Conservation (phyloP, 2,797 vertebrate species). For the Hippocampus kuda region DNA sequence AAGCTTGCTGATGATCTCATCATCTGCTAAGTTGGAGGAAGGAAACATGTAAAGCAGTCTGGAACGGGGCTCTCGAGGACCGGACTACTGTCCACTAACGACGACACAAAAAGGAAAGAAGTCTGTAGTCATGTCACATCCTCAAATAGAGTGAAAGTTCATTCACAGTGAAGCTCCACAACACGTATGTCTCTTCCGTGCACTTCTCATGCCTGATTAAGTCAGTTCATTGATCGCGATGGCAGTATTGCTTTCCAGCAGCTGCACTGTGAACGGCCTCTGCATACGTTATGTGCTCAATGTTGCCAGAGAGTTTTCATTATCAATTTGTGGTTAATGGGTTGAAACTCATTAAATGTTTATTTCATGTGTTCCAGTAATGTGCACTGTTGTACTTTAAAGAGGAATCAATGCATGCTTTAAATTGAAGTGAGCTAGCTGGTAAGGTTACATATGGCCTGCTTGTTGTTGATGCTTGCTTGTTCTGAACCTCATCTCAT, state of each 20-base stretch:
- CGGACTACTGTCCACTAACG: neutral
- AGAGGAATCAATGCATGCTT: conserved; percentile 31
- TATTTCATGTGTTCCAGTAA: conserved; percentile 14
- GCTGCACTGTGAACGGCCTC: neutral
- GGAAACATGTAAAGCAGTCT: too few species aligned
- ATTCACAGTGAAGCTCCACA: neutral
- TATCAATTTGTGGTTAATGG: conserved; percentile 12
- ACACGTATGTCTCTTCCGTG: neutral
- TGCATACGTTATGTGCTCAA: conserved; percentile 1
- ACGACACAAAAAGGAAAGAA: neutral
- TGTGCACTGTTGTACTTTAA: neutral
- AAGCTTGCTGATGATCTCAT: too few species aligned
- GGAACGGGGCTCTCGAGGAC: too few species aligned
- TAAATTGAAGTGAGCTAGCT: neutral
- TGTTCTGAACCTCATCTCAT: neutral
- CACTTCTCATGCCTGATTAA: neutral
- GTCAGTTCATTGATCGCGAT: neutral
- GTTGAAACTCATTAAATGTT: conserved; percentile 17
- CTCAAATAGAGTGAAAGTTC: neutral
- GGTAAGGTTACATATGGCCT: neutral
- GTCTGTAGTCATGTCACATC: too few species aligned
- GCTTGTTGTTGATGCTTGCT: neutral
- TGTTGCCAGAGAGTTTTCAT: conserved; percentile 12
- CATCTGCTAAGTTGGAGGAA: too few species aligned
- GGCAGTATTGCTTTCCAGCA: neutral